Percentiles rank a stretch among this genome's conserved stretches.
These are phyloP conservation scores for Oryzias celebensis DNA, from an alignment of 2,113 vertebrate species.

Conservation along the genomic window DNA sequence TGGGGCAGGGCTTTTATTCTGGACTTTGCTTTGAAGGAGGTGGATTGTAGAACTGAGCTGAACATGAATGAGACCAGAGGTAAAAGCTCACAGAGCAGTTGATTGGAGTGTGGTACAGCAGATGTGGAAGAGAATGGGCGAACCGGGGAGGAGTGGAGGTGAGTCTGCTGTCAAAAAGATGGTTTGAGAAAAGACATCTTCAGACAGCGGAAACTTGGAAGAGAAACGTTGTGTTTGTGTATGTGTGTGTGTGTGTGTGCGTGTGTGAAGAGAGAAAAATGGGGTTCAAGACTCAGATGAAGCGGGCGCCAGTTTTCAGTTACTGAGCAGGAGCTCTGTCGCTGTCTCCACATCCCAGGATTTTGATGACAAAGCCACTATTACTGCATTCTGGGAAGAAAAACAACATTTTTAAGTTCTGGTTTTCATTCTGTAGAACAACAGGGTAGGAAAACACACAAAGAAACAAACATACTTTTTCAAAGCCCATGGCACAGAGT, in stretches of 20 bases:
- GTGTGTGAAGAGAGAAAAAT: slow-evolving; percentile 10
- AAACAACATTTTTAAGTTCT: neutral
- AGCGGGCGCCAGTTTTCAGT: slow-evolving; percentile 82
- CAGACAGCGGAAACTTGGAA: slow-evolving; percentile 35
- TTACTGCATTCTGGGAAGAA: slow-evolving; percentile 91
- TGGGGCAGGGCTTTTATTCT: slow-evolving; percentile 32
- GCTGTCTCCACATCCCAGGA: slow-evolving; percentile 99
- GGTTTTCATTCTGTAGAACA: neutral
- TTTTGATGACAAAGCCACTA: slow-evolving; percentile 99
- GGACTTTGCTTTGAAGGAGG: slow-evolving; percentile 42
- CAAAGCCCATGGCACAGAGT: slow-evolving; percentile 99
- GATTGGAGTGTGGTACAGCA: slow-evolving; percentile 57
- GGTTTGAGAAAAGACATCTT: slow-evolving; percentile 24
- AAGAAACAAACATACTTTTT: slow-evolving; percentile 81
- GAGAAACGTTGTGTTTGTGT: slow-evolving; percentile 22
- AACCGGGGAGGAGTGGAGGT: neutral
- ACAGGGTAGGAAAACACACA: neutral
- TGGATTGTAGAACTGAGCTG: slow-evolving; percentile 51
- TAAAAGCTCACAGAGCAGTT: slow-evolving; percentile 44
- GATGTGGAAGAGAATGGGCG: slow-evolving; percentile 14
- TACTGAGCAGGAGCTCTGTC: slow-evolving; percentile 98
- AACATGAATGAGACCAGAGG: slow-evolving; percentile 52
- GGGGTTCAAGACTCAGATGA: slow-evolving; percentile 39
- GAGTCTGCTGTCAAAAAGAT: slow-evolving; percentile 33
- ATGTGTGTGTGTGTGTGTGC: slow-evolving; percentile 1